Conservation (phyloP, 37 sponge, comb jelly and placozoan species). For the Beroe ovata region DNA sequence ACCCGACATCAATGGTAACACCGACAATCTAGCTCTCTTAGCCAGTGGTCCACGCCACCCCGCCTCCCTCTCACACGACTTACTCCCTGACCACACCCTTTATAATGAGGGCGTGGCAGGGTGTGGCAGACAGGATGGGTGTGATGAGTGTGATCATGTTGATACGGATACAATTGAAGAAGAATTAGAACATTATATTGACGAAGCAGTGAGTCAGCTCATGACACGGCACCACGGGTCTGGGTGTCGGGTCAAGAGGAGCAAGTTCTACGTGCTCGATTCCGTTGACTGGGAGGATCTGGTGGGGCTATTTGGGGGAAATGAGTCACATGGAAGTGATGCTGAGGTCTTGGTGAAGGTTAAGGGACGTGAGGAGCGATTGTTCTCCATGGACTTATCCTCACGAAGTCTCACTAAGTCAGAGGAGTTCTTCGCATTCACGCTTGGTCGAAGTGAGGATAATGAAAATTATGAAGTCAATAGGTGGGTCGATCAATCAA, state of each 20-base stretch:
- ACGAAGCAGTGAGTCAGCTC: neutral
- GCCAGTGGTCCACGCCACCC: no score
- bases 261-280: constrained; percentile 23
- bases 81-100: neutral
- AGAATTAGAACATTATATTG: neutral
- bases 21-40: no score
- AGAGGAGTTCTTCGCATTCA: neutral
- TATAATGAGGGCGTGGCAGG: neutral
- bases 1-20: no score
- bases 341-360: neutral
- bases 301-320: neutral
- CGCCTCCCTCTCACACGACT: neutral
- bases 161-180: neutral
- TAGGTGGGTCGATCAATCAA: neutral
- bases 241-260: neutral
- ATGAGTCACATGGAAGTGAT: neutral
- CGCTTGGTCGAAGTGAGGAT: neutral
- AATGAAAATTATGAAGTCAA: neutral
- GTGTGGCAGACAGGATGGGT: neutral
- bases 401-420: neutral
- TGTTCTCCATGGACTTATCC: neutral
- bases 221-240: neutral
- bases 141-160: neutral
- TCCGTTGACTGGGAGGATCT: constrained; percentile 1
- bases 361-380: neutral